Percentiles rank a stretch among this genome's conserved stretches.
Conservation (phyloP, 2,797 vertebrate species). For the Pantherophis vulpinus region DNA sequence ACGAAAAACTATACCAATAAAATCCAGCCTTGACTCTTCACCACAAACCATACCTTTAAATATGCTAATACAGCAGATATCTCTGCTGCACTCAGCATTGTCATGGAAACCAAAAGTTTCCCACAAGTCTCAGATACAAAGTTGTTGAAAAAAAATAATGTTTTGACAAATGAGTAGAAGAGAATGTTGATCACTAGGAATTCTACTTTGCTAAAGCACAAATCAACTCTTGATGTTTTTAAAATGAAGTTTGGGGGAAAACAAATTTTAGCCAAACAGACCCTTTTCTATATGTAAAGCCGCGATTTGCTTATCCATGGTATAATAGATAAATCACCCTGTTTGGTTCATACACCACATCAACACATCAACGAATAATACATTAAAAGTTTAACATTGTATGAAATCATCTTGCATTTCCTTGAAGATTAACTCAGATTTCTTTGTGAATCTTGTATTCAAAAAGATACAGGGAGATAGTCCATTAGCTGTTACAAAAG, state of each 20-base stretch:
- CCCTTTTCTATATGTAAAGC: not conserved
- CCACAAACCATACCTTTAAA: not conserved
- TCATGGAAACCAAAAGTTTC: constrained; percentile 3
- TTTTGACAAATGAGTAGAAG: not conserved
- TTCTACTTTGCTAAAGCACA: not conserved
- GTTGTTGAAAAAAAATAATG: not conserved
- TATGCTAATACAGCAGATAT: not conserved
- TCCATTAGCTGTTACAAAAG: not conserved
- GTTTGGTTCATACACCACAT: not conserved
- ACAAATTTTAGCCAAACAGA: not conserved
- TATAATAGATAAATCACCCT: not conserved
- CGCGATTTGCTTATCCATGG: not conserved
- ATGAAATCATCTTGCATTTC: not conserved
- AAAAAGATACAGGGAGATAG: not conserved
- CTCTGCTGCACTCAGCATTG: not conserved
- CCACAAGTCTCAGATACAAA: not conserved
- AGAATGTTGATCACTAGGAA: not conserved
- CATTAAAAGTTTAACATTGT: not conserved
- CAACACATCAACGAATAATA: not conserved
- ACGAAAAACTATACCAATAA: not conserved
- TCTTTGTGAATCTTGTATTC: not conserved
- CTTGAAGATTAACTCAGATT: not conserved
- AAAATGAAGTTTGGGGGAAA: not conserved
- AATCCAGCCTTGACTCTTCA: not conserved
- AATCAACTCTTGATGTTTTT: not conserved